phyloP scores from a whole-genome alignment of 2,113 vertebrate species.

The Terrapene triunguis region DNA sequence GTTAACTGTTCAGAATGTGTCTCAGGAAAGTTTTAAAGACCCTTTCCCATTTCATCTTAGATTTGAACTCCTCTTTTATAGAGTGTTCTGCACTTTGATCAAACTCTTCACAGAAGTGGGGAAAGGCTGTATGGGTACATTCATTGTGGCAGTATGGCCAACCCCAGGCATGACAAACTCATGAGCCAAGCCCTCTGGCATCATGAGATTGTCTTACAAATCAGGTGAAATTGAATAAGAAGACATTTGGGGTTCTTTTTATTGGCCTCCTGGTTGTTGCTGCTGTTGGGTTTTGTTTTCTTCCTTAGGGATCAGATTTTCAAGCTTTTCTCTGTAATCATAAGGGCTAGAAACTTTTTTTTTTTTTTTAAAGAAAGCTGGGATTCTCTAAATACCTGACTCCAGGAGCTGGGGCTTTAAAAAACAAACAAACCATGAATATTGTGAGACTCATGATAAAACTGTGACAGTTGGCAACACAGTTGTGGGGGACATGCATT shows the following conservation, averaged over 20 bases:
- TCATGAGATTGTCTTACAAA: not conserved
- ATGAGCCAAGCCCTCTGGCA: conserved; percentile 46
- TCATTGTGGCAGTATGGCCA: conserved; percentile 30
- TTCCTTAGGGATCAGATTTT: not conserved
- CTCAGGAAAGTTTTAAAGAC: conserved; percentile 15
- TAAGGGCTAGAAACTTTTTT: not conserved
- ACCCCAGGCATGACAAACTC: conserved; percentile 16
- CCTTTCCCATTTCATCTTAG: conserved; percentile 17
- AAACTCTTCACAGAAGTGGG: not conserved
- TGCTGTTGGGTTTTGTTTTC: not conserved
- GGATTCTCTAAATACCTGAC: not conserved
- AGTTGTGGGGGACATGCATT: not conserved
- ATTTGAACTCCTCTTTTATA: not conserved
- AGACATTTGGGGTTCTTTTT: not conserved
- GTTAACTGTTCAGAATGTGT: not conserved
- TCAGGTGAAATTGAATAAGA: not conserved
- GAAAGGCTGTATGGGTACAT: conserved; percentile 43
- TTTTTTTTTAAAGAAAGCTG: not conserved
- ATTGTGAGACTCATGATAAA: not conserved
- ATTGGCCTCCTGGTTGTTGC: not conserved
- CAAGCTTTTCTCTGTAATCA: conserved; percentile 13
- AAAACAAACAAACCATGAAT: not conserved
- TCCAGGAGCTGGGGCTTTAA: not conserved
- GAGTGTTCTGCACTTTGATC: not conserved
- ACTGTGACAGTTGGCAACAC: not conserved